Evolutionary conservation across 2,797 vertebrate genomes (phyloP), one percentile per base, ranked within the genome.

Genomic region (Notamacropus eugenii): DNA sequence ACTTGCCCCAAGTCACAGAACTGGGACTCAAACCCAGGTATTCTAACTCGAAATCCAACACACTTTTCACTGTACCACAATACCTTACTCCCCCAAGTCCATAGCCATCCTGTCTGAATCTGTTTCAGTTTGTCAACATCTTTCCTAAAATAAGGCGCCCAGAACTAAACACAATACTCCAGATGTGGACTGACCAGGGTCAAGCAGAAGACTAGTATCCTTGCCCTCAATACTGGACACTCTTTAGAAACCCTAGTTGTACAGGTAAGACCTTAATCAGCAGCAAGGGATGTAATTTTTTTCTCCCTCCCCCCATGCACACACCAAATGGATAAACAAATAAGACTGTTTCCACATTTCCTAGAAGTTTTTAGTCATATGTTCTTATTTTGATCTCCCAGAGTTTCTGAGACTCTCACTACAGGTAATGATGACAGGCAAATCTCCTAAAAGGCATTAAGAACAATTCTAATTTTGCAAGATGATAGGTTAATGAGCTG

Each of bases 361-460:
- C 82, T 87, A 92, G 34, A 91, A 92, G 57, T 92, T 54, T 90
- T 67, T 50, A 55, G 29, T 92, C 92, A 87, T 92, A 29, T 59
- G 74, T 95, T 67, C 59, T 59, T 92, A 14, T 6, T 54, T n/a
- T 62, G 16, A 31, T 91, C n/a, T 55, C 87, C 57, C 90, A 94
- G 31, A 0, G 2, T 54, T 34, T 92, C 91, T 13, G 24, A 94
- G 59, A 57, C 16, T 93, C 54, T 96, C 55, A 59, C 90, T 74
- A 57, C 28, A 67, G 40, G 22, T 50, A 87, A 87, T 46, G 40
- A 50, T 28, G 55, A 40, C 14, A 34, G 5, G 93, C 2, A 95
- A 93, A 90, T 96, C 8, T 59, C 82, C 90, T 22, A 57, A 94
- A 97, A 97, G 29, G n/a, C 52, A 92, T 62, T 46, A 94, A 97